Base-by-base conservation (phyloP, 2,113 vertebrate species). In the Climacteris rufus region DNA sequence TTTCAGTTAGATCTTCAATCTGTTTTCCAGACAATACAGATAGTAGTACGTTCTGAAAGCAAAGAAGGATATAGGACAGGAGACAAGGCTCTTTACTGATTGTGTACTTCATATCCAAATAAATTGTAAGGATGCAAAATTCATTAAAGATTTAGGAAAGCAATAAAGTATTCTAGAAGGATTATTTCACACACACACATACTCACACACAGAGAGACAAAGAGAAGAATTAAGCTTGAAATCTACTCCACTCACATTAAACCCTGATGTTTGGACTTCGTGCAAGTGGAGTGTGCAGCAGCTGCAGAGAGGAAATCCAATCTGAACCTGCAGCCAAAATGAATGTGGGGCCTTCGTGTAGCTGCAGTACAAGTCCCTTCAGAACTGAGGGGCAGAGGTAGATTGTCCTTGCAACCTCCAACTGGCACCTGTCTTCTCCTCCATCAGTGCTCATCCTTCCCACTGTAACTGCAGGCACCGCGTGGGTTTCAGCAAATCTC, bases 221-320 rank as follows among this genome's bases (percentile, higher is more conserved):
- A 95, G 63, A 83, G n/a, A 68, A 90, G 63, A 74, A 83, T 78
- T 91, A 96, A 57, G 44, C 39, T 49, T 83, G 90, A 95, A 96
- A 95, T 93, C 44, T n/a, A 84, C 71, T 82, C 42, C 14, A 11
- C 17, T 93, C 79, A 52, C 90, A 95, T 95, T 83, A 94, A 96
- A 95, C 44, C 76, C 87, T 83, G 83, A 96, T 96, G 93, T 95
- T 49, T 95, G 94, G 94, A 92, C 49, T 75, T 59, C 0, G 0
- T 71, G 88, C 75, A 93, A 81, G 76, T 20, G 45, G 64, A 95
- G 85, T 14, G 47, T 60, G 52, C 76, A 93, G 65, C 80, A 96
- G 71, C 92, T 95, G 92, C 52, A 92, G 85, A 90, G 76, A 79
- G 92, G 72, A 94, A 96, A 96, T 92, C 80, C 90, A 96, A 52